Evolutionary conservation across 30 jellyfish, hydroid and myxozoan genomes (phyloP), one percentile per base, ranked within the genome.

Genomic region (Turritopsis rubra): DNA sequence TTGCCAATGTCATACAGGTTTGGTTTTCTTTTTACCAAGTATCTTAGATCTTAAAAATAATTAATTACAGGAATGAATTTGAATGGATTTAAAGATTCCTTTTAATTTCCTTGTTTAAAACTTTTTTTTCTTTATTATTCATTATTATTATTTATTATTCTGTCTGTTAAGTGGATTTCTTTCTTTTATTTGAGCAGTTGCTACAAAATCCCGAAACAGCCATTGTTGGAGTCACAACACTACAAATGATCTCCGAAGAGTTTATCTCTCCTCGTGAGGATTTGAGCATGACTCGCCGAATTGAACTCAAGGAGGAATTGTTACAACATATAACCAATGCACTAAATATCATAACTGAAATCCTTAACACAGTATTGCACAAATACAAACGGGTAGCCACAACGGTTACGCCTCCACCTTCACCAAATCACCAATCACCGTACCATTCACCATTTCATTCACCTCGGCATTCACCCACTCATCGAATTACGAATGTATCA

Each of bases 181-280:
- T 3, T 41, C 13, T 41, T 41, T 13, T 41, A 5, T 41, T 68
- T 1, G 9, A n/a, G 21, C 77, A 68, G 77, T 27, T 68, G 28
- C 9, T 68, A n/a, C 77, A 65, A 26, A 83, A 85, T 66, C 91
- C 96, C 3, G 80, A 92, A n/a, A 92, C 98, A 23, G 54, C 89
- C n/a, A 27, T 78, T 1, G 89, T 92, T 83, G 98, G 98, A 8
- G 85, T 92, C 1, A 54, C 92, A 23, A 71, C 85, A 54, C 90
- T 92, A 16, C 98, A 87, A 53, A 87, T 92, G 82, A 85, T 92
- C 16, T 92, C 98, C 1, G 98, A 92, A 75, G 98, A 92, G 54
- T 92, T 92, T 84, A 85, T 92, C n/a, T 88, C 98, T 52, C 98
- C 98, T 28, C 79, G 98, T 25, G 98, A 92, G 73, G 98, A 92